phyloP scores from a whole-genome alignment of 2,113 vertebrate species.

The Haemorhous mexicanus region DNA sequence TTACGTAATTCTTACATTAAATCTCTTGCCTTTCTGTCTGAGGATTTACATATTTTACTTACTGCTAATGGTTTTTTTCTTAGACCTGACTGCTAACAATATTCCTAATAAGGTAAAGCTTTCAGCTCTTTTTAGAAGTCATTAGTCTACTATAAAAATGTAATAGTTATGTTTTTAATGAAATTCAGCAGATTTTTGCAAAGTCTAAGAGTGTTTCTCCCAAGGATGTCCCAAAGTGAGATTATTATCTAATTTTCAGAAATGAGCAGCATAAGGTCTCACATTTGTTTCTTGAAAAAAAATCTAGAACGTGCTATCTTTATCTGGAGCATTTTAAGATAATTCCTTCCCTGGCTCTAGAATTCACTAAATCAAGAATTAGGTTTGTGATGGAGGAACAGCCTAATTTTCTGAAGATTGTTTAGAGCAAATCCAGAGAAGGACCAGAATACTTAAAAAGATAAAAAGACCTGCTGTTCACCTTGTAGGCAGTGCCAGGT shows the following conservation, averaged over 20 bases:
- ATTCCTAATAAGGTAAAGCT: slow-evolving; percentile 35
- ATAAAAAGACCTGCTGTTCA: background rate
- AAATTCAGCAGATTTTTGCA: slow-evolving; percentile 28
- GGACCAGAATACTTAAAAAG: background rate
- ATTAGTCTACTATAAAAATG: slow-evolving; percentile 37
- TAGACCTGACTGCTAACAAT: slow-evolving; percentile 36
- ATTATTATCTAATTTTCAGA: slow-evolving; percentile 50
- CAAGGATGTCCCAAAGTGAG: slow-evolving; percentile 32
- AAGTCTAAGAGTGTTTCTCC: slow-evolving; percentile 13
- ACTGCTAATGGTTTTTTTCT: slow-evolving; percentile 22
- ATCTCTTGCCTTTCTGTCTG: slow-evolving; percentile 34
- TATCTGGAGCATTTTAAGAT: background rate
- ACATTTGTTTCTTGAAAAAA: background rate
- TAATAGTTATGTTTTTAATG: slow-evolving; percentile 45
- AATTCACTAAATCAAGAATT: background rate
- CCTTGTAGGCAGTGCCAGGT: background rate
- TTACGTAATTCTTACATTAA: slow-evolving; percentile 50
- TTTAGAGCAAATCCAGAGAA: background rate
- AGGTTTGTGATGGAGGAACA: background rate
- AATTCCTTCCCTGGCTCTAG: background rate
- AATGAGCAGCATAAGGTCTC: background rate
- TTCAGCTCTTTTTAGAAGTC: slow-evolving; percentile 35
- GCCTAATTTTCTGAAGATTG: background rate
- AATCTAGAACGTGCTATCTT: background rate
- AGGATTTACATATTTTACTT: slow-evolving; percentile 57